Evolutionary conservation across 1,140 invertebrate genomes (phyloP).

Genomic region (fruit fly (Drosophila melanogaster)): DNA sequence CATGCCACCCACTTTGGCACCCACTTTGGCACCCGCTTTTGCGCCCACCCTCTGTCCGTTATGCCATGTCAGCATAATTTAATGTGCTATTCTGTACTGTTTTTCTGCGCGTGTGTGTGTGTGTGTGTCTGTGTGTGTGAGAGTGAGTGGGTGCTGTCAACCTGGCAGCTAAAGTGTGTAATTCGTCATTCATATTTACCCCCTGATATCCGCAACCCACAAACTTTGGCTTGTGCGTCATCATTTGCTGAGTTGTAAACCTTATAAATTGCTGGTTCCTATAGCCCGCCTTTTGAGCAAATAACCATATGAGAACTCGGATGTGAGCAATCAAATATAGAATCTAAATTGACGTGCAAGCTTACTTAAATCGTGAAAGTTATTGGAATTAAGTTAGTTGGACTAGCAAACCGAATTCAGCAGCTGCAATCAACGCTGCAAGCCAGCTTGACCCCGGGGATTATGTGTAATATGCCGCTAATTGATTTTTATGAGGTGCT

Average conservation of each 20-base stretch:
- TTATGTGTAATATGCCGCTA: constrained; percentile 26
- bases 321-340: constrained; percentile 1
- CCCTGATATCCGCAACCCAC: constrained; percentile 9
- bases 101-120: constrained; percentile 3
- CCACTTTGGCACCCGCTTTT: constrained; percentile 1
- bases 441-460: constrained; percentile 35
- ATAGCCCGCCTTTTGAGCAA: constrained; percentile 1
- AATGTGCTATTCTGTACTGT: constrained; percentile 43
- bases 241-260: constrained; percentile 29
- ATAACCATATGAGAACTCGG: constrained; percentile 1
- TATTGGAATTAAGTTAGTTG: not conserved
- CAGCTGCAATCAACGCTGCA: not conserved
- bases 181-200: constrained; percentile 77
- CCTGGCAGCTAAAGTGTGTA: constrained; percentile 76
- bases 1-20: not conserved
- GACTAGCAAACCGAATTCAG: no score
- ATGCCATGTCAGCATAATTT: constrained; percentile 76
- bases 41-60: constrained; percentile 24
- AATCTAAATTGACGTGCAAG: not conserved
- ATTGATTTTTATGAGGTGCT: constrained; percentile 72
- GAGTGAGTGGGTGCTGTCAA: constrained; percentile 53
- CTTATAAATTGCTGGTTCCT: constrained; percentile 23
- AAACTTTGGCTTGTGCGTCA: constrained; percentile 29
- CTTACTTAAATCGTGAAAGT: no score
- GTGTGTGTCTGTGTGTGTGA: not conserved